Evolutionary conservation across 2,888 invertebrate genomes (phyloP), one percentile per base, ranked within the genome.

Genomic region (Parthenolecanium corni): DNA sequence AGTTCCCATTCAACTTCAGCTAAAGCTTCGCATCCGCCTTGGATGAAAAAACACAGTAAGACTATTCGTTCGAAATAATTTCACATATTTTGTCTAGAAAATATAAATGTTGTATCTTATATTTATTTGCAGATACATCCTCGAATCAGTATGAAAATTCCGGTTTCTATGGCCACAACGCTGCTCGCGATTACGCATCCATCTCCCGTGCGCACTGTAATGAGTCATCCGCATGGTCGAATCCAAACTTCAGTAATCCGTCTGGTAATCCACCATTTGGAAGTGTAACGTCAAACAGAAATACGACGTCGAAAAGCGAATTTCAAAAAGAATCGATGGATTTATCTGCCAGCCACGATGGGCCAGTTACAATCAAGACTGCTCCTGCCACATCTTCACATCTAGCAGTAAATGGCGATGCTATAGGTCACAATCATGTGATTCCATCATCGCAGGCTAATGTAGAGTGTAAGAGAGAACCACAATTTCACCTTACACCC

Each of bases 31-130:
- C 64, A 64, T 1, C 44, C 66, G 11, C 62, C 66, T 24, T 66
- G 66, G 66, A 64, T 64, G 53, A 63, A 61, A 56, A 66, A 66
- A 52, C 64, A 58, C 46, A 65, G 66, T 66, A 66, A 65, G 52
- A 25, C 12, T 3, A 18, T n/a, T n/a, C n/a, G n/a, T n/a, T n/a
- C n/a, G n/a, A 16, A 52, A 6, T 46, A 16, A 46, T 12, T 46
- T 46, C 18, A 12, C n/a, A 12, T 9, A 6, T n/a, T 57, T 57
- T 18, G 12, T 14, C 6, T 16, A 2, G 40, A 36, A 56, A 9
- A 16, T 20, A 6, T 12, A 16, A 24, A 20, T 24, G 23, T 23
- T 9, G 14, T 14, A 24, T 23, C 5, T 3, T 54, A 12, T 18
- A 23, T 18, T 20, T 3, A 20, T 3, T 16, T 36, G 24, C 24